Conservation (phyloP, 2,888 invertebrate species). For the Temnothorax ravouxi region DNA sequence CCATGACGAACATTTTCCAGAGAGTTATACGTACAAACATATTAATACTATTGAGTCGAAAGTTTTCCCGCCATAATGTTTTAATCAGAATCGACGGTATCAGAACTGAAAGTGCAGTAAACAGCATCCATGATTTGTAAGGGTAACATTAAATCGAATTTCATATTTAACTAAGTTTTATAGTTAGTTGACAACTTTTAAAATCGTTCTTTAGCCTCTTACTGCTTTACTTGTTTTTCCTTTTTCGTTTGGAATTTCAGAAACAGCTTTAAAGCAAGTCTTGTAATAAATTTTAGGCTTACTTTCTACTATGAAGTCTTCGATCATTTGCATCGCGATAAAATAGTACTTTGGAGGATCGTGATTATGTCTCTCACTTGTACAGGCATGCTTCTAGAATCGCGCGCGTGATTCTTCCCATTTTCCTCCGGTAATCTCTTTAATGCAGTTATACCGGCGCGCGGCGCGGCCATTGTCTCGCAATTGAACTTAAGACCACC, state of each 20-base stretch:
- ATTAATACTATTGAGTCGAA: not conserved
- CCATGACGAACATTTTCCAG: not conserved
- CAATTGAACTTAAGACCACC: slow-evolving; percentile 48
- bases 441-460: slow-evolving; percentile 26
- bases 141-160: not conserved
- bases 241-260: not conserved
- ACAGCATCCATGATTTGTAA: not conserved
- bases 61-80: not conserved
- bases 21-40: not conserved
- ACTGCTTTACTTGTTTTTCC: not conserved
- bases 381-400: not conserved
- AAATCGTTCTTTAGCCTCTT: not conserved
- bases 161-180: slow-evolving; percentile 9
- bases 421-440: slow-evolving; percentile 38
- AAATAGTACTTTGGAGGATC: not conserved
- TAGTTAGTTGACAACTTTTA: not conserved
- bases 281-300: not conserved
- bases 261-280: not conserved
- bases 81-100: not conserved
- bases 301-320: not conserved
- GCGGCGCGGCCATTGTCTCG: slow-evolving; percentile 22
- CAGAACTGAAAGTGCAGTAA: not conserved
- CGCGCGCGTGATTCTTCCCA: slow-evolving; percentile 39
- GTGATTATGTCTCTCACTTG: slow-evolving; percentile 9
- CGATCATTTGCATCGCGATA: not conserved